Evolutionary conservation across 1,140 invertebrate genomes (phyloP).

Genomic region (Hylyphantes graminicola): DNA sequence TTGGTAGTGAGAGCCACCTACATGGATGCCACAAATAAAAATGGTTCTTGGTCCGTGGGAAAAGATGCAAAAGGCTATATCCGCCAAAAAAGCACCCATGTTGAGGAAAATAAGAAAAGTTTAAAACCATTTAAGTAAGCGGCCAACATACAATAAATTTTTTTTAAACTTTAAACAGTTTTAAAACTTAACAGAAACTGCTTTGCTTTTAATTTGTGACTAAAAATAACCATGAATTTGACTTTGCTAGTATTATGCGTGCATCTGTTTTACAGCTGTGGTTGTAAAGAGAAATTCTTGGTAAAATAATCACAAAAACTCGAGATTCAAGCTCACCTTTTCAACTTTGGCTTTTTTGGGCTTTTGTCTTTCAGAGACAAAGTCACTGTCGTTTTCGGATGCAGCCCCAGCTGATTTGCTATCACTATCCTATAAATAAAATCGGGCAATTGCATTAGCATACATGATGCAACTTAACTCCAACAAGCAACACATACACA

Average conservation of each 20-base stretch:
- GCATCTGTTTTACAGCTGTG: background rate
- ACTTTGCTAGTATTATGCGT: background rate
- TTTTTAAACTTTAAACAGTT: too few relatives aligned
- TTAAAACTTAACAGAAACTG: too few relatives aligned
- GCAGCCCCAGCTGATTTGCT: constrained; percentile 50
- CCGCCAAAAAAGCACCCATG: too few relatives aligned
- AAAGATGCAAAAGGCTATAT: too few relatives aligned
- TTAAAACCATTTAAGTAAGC: too few relatives aligned
- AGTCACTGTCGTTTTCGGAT: constrained; percentile 62
- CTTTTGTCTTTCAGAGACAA: constrained; percentile 55
- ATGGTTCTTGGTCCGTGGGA: too few relatives aligned
- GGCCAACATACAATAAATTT: too few relatives aligned
- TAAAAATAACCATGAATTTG: background rate
- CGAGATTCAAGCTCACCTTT: constrained; percentile 26
- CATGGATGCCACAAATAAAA: too few relatives aligned
- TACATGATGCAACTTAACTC: background rate
- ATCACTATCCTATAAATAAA: constrained; percentile 54
- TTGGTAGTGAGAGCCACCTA: too few relatives aligned
- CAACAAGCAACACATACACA: background rate
- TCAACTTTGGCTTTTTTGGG: constrained; percentile 59
- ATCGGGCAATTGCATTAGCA: background rate
- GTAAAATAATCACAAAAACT: too few relatives aligned
- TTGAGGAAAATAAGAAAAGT: too few relatives aligned
- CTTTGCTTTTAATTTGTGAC: background rate
- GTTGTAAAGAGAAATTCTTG: background rate